These are phyloP conservation scores for Acinonyx jubatus DNA, from an alignment of 2,113 vertebrate species.

Conservation along the genomic window DNA sequence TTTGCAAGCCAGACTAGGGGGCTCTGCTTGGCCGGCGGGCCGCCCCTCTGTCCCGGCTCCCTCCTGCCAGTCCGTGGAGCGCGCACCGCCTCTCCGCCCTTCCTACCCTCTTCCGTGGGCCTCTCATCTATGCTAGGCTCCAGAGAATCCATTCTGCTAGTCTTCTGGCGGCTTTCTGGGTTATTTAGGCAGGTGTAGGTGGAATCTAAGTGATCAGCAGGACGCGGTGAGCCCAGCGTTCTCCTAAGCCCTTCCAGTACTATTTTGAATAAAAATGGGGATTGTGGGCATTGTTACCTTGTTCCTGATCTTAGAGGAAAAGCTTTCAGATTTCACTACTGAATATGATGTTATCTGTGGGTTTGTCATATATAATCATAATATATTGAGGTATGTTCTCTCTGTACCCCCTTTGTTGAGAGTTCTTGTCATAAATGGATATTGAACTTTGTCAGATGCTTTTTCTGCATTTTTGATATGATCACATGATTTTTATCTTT, in stretches of 20 bases:
- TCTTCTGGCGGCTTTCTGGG: too few relatives aligned
- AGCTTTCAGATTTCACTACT: not conserved
- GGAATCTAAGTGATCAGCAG: too few relatives aligned
- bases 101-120: too few relatives aligned
- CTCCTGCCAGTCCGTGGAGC: too few relatives aligned
- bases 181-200: too few relatives aligned
- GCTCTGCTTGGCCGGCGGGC: too few relatives aligned
- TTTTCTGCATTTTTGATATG: not conserved
- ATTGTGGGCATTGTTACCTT: not conserved
- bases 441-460: not conserved
- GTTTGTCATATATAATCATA: not conserved
- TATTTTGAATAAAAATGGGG: not conserved
- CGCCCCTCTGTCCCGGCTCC: too few relatives aligned
- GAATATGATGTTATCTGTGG: not conserved
- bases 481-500: not conserved
- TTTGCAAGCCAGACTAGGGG: too few relatives aligned
- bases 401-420: not conserved
- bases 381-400: not conserved
- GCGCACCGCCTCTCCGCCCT: accelerated
- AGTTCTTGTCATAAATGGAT: not conserved
- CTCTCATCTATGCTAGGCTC: too few relatives aligned
- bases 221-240: too few relatives aligned
- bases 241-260: not conserved
- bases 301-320: not conserved
- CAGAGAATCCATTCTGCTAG: too few relatives aligned